Conservation (phyloP, 1,140 invertebrate species). For the Holcopasites calliopsidis region DNA sequence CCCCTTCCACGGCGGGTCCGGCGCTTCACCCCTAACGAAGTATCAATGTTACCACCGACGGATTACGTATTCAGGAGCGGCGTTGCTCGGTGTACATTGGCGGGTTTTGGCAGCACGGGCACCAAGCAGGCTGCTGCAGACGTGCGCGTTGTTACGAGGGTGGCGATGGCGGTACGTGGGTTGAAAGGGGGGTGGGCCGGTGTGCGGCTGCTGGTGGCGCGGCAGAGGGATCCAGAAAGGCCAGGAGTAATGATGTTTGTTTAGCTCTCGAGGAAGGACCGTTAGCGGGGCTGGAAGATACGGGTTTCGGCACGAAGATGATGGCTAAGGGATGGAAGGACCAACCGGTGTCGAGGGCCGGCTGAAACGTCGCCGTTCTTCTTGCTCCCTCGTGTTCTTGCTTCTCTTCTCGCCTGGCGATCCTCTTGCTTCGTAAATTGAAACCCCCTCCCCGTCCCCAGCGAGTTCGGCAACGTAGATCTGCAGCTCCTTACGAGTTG, state of each 20-base stretch:
- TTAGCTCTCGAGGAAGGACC: slow-evolving; percentile 70
- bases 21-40: slow-evolving; percentile 58
- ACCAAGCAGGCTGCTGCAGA: slow-evolving; percentile 18
- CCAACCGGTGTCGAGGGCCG: slow-evolving; percentile 17
- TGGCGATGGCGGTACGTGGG: slow-evolving; percentile 18
- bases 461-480: slow-evolving; percentile 68
- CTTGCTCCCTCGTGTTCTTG: not conserved
- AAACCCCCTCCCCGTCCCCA: slow-evolving; percentile 65
- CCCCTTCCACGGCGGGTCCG: not conserved
- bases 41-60: slow-evolving; percentile 63
- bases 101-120: slow-evolving; percentile 43
- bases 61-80: slow-evolving; percentile 67
- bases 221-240: slow-evolving; percentile 44
- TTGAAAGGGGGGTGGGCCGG: not conserved
- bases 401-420: not conserved
- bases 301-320: slow-evolving; percentile 71
- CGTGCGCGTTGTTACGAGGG: slow-evolving; percentile 12
- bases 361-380: slow-evolving; percentile 10
- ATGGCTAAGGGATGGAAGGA: slow-evolving; percentile 63
- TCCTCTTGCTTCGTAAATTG: slow-evolving; percentile 67
- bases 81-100: slow-evolving; percentile 63
- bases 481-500: slow-evolving; percentile 73
- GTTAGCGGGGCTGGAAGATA: slow-evolving; percentile 64
- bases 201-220: slow-evolving; percentile 35
- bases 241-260: slow-evolving; percentile 76